Percentiles rank a stretch among this genome's conserved stretches.
Evolutionary conservation across 2,888 invertebrate genomes (phyloP).

Genomic region (Cheilosia vulpina): DNA sequence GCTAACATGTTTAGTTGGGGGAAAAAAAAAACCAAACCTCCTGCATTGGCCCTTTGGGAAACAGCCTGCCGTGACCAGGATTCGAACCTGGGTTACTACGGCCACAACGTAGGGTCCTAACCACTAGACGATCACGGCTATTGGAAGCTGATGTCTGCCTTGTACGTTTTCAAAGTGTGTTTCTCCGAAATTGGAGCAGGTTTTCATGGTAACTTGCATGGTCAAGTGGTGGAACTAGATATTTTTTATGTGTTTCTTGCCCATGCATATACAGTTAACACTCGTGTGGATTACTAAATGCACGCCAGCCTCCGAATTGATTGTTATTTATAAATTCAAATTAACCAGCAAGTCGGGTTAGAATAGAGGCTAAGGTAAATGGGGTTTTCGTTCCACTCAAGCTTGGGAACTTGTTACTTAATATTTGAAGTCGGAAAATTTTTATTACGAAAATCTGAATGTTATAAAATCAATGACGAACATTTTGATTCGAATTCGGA

Average conservation of each 20-base stretch:
- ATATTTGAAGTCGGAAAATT: too few species aligned
- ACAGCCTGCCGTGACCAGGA: conserved; percentile 80
- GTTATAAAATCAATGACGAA: too few species aligned
- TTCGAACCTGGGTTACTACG: conserved; percentile 84
- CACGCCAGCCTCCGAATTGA: too few species aligned
- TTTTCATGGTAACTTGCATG: conserved; percentile 21
- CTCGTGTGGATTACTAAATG: too few species aligned
- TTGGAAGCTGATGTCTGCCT: conserved; percentile 12
- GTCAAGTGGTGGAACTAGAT: background rate
- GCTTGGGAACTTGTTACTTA: too few species aligned
- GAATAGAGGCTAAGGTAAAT: too few species aligned
- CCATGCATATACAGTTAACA: too few species aligned
- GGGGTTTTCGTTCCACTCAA: too few species aligned
- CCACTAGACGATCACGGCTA: conserved; percentile 83
- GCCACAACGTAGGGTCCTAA: conserved; percentile 84
- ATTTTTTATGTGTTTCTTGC: background rate
- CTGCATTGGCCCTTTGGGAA: background rate
- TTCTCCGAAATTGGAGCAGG: conserved; percentile 56
- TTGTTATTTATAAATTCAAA: too few species aligned
- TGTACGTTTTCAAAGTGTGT: conserved; percentile 9
- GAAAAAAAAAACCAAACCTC: conserved; percentile 9
- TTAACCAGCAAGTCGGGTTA: too few species aligned
- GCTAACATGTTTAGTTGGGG: background rate
- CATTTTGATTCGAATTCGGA: too few species aligned
- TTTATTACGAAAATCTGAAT: too few species aligned